A percentile compares a stretch with the other conserved stretches of the same genome.
phyloP scores from a whole-genome alignment of 2,113 vertebrate species.

The Percina caprodes region DNA sequence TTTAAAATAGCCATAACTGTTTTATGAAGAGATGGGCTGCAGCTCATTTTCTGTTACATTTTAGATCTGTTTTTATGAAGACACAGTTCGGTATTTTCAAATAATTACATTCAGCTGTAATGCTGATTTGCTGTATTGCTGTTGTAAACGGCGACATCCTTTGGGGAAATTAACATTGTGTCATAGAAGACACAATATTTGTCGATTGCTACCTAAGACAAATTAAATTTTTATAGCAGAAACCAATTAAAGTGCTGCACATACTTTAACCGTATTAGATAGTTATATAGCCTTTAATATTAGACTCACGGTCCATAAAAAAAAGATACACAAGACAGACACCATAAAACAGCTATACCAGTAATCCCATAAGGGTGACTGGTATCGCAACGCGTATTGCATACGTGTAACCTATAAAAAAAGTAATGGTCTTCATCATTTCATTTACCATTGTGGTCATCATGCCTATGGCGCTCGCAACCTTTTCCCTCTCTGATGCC shows the following conservation, averaged over 20 bases:
- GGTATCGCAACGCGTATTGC: no score
- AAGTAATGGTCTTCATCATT: no score
- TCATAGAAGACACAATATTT: background rate
- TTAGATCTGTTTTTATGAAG: background rate
- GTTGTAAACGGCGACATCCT: slow-evolving; percentile 48
- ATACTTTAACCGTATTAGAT: no score
- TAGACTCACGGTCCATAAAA: no score
- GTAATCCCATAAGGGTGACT: no score
- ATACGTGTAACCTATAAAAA: background rate
- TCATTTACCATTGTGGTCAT: accelerated
- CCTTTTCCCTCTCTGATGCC: background rate
- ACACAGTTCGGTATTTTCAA: background rate
- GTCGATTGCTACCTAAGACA: background rate
- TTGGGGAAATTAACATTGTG: background rate
- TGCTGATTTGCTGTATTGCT: background rate
- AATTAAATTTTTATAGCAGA: background rate
- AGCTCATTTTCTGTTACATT: background rate
- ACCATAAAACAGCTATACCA: no score
- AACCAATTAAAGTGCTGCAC: background rate
- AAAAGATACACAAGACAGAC: no score
- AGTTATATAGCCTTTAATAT: no score
- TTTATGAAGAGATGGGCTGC: background rate
- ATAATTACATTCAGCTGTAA: background rate
- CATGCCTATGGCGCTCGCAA: accelerated
- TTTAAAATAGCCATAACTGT: background rate